Evolutionary conservation across 2,113 vertebrate genomes (phyloP).

Genomic region (Malurus melanocephalus): DNA sequence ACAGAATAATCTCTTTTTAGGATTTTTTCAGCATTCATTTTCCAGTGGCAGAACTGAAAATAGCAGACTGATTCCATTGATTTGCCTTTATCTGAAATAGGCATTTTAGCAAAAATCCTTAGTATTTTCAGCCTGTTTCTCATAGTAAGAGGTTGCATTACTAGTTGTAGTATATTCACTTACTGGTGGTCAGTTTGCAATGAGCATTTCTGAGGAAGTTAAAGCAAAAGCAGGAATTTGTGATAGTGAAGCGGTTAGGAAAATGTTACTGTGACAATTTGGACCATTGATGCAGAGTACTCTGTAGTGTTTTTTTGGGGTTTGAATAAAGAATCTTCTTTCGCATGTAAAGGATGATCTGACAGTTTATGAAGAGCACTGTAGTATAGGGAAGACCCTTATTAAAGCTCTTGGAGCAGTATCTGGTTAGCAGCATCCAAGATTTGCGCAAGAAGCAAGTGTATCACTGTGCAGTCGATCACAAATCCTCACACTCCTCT

Average conservation of each 20-base stretch:
- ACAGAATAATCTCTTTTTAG: neutral
- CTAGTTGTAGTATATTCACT: neutral
- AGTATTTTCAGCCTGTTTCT: neutral
- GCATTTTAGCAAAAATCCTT: neutral
- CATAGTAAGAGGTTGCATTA: neutral
- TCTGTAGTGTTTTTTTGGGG: accelerated
- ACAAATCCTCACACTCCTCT: neutral
- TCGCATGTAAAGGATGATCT: neutral
- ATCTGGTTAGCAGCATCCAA: neutral
- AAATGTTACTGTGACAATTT: neutral
- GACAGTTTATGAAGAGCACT: neutral
- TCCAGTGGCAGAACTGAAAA: neutral
- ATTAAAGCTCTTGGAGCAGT: neutral
- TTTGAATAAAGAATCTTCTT: neutral
- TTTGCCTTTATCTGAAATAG: neutral
- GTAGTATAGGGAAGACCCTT: neutral
- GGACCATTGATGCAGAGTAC: neutral
- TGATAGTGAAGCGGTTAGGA: neutral
- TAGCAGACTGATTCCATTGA: neutral
- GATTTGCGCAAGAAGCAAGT: neutral
- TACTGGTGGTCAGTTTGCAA: neutral
- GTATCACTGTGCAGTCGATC: neutral
- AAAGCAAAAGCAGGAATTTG: neutral
- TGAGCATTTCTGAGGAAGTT: neutral
- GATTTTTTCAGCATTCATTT: conserved; percentile 22